phyloP scores from a whole-genome alignment of 1,140 invertebrate genomes.

The Pseudomyrmex pallidus region DNA sequence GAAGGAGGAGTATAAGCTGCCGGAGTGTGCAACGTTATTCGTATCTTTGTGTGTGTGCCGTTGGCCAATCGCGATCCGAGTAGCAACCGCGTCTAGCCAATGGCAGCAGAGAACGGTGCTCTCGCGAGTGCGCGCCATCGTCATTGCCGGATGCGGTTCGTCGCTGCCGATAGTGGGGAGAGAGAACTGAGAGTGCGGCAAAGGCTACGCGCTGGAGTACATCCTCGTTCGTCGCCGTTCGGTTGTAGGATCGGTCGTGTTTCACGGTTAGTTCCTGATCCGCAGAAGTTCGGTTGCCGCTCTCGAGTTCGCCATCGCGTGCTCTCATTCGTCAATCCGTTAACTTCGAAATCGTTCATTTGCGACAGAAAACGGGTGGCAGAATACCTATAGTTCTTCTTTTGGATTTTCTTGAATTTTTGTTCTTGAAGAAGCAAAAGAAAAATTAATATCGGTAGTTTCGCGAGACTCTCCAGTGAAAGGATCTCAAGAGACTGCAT shows the following conservation, averaged over 20 bases:
- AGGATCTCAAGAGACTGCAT: neutral
- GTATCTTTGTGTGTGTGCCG: neutral
- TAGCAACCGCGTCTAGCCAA: slow-evolving; percentile 72
- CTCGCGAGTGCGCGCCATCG: slow-evolving; percentile 70
- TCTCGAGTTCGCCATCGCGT: slow-evolving; percentile 43
- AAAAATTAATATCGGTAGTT: too few species aligned
- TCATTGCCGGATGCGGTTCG: slow-evolving; percentile 67
- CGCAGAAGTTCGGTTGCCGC: slow-evolving; percentile 34
- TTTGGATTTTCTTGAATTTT: slow-evolving; percentile 10
- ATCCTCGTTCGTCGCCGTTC: slow-evolving; percentile 82
- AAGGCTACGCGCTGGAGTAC: slow-evolving; percentile 75
- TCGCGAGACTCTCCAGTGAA: too few species aligned
- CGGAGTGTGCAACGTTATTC: slow-evolving; percentile 23
- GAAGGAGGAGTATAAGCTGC: slow-evolving; percentile 21
- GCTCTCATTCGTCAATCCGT: neutral
- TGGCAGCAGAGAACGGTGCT: slow-evolving; percentile 61
- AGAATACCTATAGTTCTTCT: neutral
- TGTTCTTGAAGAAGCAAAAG: neutral
- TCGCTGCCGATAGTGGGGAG: slow-evolving; percentile 71
- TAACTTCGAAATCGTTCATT: neutral
- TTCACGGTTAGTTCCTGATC: slow-evolving; percentile 50
- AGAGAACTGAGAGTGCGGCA: slow-evolving; percentile 77
- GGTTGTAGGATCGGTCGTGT: slow-evolving; percentile 76
- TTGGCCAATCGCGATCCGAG: slow-evolving; percentile 66
- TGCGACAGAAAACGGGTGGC: neutral